These are phyloP conservation scores for Drosophila mercatorum DNA, from an alignment of 2,888 invertebrate genomes.

Conservation along the genomic window DNA sequence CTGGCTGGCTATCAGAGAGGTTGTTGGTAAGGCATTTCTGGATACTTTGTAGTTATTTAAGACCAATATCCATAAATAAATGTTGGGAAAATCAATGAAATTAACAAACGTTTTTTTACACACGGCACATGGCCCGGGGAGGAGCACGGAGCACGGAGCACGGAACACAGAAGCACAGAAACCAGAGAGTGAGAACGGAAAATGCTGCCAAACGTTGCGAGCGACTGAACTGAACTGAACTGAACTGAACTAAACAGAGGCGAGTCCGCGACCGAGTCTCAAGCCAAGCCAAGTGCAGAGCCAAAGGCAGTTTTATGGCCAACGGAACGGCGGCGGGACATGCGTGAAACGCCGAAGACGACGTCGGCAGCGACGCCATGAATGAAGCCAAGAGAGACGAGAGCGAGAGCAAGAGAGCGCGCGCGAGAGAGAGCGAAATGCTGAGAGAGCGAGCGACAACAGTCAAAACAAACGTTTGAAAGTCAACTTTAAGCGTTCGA, in stretches of 20 bases:
- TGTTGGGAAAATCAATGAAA: slow-evolving; percentile 73
- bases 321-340: slow-evolving; percentile 50
- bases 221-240: slow-evolving; percentile 64
- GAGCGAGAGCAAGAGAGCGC: slow-evolving; percentile 10
- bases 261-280: slow-evolving; percentile 19
- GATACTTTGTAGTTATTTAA: slow-evolving; percentile 20
- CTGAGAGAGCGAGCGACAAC: slow-evolving; percentile 19
- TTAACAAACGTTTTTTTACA: slow-evolving; percentile 43
- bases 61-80: slow-evolving; percentile 60
- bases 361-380: slow-evolving; percentile 31
- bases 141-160: slow-evolving; percentile 30
- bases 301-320: slow-evolving; percentile 43
- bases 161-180: slow-evolving; percentile 52
- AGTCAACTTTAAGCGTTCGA: slow-evolving; percentile 30
- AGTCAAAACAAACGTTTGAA: slow-evolving; percentile 52
- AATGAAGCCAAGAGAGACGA: slow-evolving; percentile 57
- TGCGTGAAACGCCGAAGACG: slow-evolving; percentile 53
- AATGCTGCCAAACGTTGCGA: slow-evolving; percentile 64
- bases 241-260: slow-evolving; percentile 45
- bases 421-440: slow-evolving; percentile 6
- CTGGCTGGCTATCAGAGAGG: slow-evolving; percentile 31
- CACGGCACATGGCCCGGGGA: slow-evolving; percentile 38
- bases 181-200: slow-evolving; percentile 74
- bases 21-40: slow-evolving; percentile 23
- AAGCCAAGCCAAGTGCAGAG: slow-evolving; percentile 32